Evolutionary conservation across 2,888 invertebrate species (phyloP), one percentile per base, ranked within the genome.

Genomic region (Cremastinae sp.): DNA sequence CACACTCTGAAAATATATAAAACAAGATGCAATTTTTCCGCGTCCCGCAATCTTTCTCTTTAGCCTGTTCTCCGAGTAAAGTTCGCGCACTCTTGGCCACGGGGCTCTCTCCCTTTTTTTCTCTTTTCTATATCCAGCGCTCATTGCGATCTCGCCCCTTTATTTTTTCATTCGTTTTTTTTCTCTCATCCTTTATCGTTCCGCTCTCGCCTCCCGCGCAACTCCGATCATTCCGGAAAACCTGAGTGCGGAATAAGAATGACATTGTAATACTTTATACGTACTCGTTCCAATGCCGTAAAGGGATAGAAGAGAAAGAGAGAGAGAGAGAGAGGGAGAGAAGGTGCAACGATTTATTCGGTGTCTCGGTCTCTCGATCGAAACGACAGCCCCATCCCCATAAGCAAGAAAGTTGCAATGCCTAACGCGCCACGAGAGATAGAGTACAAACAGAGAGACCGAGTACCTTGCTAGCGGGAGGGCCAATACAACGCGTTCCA

Each of bases 1-100:
- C 9, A 35, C 14, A 28, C 2, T 69, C 66, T 59, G 28, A 45
- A 53, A 39, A 65, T 47, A 58, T 71, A 79, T 76, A 73, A 78
- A 80, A 78, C 73, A 77, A 80, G 70, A 74, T 69, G 75, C 78
- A 78, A 78, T 80, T 79, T 79, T 79, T 78, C 58, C 78, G 62
- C 59, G 56, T 73, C 73, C 64, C 51, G 78, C 73, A 75, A 78
- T 79, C 77, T 79, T 78, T 79, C 77, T 78, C 72, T 75, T 76
- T 64, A 74, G 65, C 69, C 61, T 61, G 69, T 61, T 61, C 61
- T 18, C 45, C 45, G 76, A 76, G 71, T 68, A 75, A 78, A 75
- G 74, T 78, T 78, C 75, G 75, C 62, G 56, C 28, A 28, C 28
- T 28, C 28, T 28, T 5, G 28, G 5, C 28, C 28, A 28, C 5